These are phyloP conservation scores for Drosophila fuyamai DNA, from an alignment of 1,140 invertebrate species.

Conservation along the genomic window DNA sequence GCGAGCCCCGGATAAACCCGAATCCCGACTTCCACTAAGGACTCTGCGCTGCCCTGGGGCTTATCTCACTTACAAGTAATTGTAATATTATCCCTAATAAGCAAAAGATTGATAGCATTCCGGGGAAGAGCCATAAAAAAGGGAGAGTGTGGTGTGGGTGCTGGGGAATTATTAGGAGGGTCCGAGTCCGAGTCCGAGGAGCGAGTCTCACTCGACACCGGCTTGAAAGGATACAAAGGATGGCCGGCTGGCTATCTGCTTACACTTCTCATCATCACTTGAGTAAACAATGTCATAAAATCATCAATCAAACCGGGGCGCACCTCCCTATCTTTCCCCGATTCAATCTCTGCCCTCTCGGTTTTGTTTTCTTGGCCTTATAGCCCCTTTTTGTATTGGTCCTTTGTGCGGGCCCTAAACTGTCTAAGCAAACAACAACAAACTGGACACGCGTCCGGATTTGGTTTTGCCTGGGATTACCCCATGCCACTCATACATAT, in stretches of 20 bases:
- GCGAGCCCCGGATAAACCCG: slow-evolving; percentile 20
- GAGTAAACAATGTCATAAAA: slow-evolving; percentile 83
- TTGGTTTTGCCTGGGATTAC: slow-evolving; percentile 50
- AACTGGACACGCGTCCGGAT: slow-evolving; percentile 58
- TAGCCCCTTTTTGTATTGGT: slow-evolving; percentile 39
- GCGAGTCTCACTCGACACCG: slow-evolving; percentile 32
- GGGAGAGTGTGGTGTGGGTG: slow-evolving; percentile 1
- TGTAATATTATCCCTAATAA: slow-evolving; percentile 84
- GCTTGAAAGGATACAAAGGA: slow-evolving; percentile 45
- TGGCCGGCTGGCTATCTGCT: slow-evolving; percentile 40
- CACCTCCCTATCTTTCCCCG: slow-evolving; percentile 14
- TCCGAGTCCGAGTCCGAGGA: slow-evolving; percentile 15
- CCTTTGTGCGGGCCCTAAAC: slow-evolving; percentile 56
- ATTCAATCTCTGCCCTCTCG: slow-evolving; percentile 9
- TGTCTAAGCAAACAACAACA: slow-evolving; percentile 60
- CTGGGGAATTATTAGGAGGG: slow-evolving; percentile 53
- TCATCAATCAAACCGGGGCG: slow-evolving; percentile 70
- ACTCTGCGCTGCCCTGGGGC: slow-evolving; percentile 36
- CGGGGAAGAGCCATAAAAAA: slow-evolving; percentile 59
- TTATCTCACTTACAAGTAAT: slow-evolving; percentile 82
- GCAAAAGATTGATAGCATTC: slow-evolving; percentile 82
- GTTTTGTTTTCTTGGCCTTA: slow-evolving; percentile 40
- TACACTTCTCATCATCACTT: slow-evolving; percentile 75
- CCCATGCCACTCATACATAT: neutral
- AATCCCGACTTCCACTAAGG: slow-evolving; percentile 10